Conservation (phyloP, 2,888 invertebrate genomes). For the Timandra comae region DNA sequence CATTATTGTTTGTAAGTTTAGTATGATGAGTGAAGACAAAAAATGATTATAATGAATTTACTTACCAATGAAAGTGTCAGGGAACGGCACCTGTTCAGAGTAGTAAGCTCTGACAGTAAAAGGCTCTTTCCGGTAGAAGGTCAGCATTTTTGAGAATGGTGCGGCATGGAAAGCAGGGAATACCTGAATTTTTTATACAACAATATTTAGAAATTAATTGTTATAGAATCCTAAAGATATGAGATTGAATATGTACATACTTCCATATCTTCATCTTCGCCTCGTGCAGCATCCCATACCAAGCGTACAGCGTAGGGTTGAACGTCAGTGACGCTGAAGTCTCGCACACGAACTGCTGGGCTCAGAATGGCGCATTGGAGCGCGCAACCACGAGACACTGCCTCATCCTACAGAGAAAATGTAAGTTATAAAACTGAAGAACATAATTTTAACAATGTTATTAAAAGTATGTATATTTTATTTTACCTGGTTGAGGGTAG, state of each 20-base stretch:
- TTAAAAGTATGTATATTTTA: conserved; percentile 1
- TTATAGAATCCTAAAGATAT: too few relatives aligned
- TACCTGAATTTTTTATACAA: too few relatives aligned
- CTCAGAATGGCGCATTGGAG: conserved; percentile 98
- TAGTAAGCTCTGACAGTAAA: conserved; percentile 93
- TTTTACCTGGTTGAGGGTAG: conserved; percentile 91
- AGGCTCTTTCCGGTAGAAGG: conserved; percentile 92
- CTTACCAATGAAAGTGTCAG: conserved; percentile 87
- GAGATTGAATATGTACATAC: conserved; percentile 43
- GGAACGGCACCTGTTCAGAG: conserved; percentile 83
- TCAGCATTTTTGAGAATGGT: conserved; percentile 96
- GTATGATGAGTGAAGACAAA: background rate
- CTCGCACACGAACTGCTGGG: conserved; percentile 97
- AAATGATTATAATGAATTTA: conserved; percentile 12
- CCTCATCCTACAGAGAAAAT: conserved; percentile 83
- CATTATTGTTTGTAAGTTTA: background rate
- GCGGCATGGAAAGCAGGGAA: conserved; percentile 93
- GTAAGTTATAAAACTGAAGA: background rate
- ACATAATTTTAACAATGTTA: too few relatives aligned
- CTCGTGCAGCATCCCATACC: conserved; percentile 85
- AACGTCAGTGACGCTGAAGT: conserved; percentile 95
- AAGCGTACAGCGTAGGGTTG: conserved; percentile 93
- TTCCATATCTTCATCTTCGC: conserved; percentile 88
- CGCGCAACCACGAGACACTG: conserved; percentile 97
- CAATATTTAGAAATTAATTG: too few relatives aligned